Evolutionary conservation across 2,888 invertebrate species (phyloP), one percentile per base, ranked within the genome.

Genomic region (Trichacis sp.): DNA sequence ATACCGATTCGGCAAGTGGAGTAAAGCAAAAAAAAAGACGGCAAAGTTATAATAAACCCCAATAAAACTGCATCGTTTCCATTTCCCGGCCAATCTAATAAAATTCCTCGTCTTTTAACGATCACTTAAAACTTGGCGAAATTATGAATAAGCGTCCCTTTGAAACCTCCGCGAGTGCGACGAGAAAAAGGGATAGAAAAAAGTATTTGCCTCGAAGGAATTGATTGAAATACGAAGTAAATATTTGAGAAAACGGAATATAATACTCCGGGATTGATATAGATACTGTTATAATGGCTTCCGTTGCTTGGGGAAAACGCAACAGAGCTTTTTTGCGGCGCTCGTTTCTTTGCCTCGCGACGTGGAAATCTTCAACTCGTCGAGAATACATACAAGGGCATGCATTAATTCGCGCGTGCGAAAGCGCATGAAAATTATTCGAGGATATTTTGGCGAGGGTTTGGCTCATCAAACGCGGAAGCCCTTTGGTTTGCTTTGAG

Each of bases 281-380:
- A n/a, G n/a, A n/a, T 59, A 62, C 63, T 64, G 54, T 67, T 63
- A 67, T 67, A 67, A 67, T 67, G 67, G 67, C 60, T 67, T 67
- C 63, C 63, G 62, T 57, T 63, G 63, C 63, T 54, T 55, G 50
- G 63, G 63, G 67, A 67, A 63, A 59, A 67, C 63, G 57, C 60
- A 67, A 67, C 59, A 53, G 63, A 63, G 60, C 63, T 33, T 24
- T 11, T 67, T 52, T 49, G 50, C 59, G 50, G 42, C 5, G 36
- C 51, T 51, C 36, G 43, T 55, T 52, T 56, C 59, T 66, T 55
- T 63, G 53, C 67, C 54, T 52, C 67, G 62, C 55, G 58, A 59
- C 62, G 62, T 52, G 58, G 62, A 63, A 63, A 67, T 63, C 56
- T 24, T 24, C 3, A 24, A 56, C 62, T 54, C 55, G 62, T 67